These are phyloP conservation scores for Neodontobutis hainanensis DNA, from an alignment of 2,113 vertebrate species.

Conservation along the genomic window DNA sequence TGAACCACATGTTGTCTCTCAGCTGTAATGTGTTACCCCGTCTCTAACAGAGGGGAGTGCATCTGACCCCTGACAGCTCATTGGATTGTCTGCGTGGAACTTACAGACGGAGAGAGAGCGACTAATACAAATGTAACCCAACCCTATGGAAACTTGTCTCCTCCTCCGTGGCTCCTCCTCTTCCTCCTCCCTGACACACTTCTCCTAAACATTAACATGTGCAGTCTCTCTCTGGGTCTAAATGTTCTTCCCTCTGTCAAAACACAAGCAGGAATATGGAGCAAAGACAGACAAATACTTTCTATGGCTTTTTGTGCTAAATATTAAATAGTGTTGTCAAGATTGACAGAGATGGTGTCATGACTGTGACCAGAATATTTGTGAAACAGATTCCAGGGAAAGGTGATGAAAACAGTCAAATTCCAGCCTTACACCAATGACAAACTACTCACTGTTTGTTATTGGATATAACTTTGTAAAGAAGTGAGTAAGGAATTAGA, in stretches of 20 bases:
- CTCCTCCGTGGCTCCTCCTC: conserved; percentile 30
- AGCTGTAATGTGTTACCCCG: conserved; percentile 43
- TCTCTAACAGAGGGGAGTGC: conserved; percentile 11
- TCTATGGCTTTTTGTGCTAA: no score
- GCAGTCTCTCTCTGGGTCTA: conserved; percentile 21
- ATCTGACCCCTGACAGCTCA: conserved; percentile 44
- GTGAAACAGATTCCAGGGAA: no score
- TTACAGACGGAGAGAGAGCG: conserved; percentile 51
- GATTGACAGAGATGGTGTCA: no score
- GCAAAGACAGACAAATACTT: neutral
- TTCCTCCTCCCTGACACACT: conserved; percentile 50
- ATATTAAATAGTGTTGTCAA: neutral
- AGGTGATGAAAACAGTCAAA: no score
- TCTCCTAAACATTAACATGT: conserved; percentile 64
- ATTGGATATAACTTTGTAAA: no score
- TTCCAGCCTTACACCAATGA: no score
- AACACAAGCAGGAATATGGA: conserved; percentile 17
- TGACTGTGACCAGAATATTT: no score
- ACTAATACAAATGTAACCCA: conserved; percentile 46
- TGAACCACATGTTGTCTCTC: neutral
- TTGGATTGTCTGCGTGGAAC: conserved; percentile 38
- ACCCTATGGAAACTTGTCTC: conserved; percentile 9
- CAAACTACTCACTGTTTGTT: no score
- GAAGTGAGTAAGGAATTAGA: no score
- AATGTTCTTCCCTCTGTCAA: conserved; percentile 24